Conservation (phyloP, 2,888 invertebrate species). For the Julus scandinavius region DNA sequence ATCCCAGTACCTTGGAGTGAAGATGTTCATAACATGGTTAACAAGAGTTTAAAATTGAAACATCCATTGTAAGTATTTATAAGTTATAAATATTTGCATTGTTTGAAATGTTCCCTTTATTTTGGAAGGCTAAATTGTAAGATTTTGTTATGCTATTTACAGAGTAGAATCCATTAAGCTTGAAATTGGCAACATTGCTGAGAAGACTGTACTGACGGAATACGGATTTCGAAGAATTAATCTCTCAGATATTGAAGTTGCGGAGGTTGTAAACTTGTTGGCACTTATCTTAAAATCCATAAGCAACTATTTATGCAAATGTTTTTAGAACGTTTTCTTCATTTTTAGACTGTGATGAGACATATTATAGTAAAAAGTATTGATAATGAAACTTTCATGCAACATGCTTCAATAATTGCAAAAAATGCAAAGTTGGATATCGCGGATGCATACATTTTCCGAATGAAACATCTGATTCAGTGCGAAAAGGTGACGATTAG, state of each 20-base stretch:
- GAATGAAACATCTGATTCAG: conserved; percentile 1
- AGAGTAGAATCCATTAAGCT: conserved; percentile 1
- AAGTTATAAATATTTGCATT: background rate
- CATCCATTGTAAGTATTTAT: conserved; percentile 41
- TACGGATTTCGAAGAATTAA: conserved; percentile 35
- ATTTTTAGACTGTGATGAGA: conserved; percentile 1
- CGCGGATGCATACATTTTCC: background rate
- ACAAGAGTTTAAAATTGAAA: background rate
- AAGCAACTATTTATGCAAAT: background rate
- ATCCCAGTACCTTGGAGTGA: conserved; percentile 45
- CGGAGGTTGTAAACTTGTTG: background rate
- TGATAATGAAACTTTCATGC: background rate
- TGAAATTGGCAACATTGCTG: background rate
- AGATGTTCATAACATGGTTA: conserved; percentile 18
- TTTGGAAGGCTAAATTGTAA: background rate
- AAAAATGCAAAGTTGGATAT: background rate
- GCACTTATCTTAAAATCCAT: background rate
- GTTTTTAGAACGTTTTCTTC: background rate
- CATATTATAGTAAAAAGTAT: background rate
- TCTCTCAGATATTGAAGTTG: background rate
- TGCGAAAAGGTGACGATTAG: background rate
- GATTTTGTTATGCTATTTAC: background rate
- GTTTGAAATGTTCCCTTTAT: background rate
- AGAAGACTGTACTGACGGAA: conserved; percentile 11
- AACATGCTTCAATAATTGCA: conserved; percentile 6